Base-by-base conservation (phyloP, 2,113 vertebrate species). In the Atlantisia rogersi region DNA sequence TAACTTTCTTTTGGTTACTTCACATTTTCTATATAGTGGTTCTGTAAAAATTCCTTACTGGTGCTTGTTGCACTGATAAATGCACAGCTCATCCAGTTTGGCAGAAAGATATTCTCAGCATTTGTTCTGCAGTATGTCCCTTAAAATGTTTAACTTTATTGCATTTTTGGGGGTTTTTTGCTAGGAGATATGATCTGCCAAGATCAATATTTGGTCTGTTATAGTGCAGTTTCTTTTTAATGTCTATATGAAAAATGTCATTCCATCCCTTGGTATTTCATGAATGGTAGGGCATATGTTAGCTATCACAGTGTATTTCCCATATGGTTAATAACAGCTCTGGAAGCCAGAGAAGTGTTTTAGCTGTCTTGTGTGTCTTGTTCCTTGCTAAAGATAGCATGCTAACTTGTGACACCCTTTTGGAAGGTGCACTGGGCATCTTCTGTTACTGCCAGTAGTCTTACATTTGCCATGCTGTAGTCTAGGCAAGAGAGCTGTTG, bases 341-440 rank as follows among this genome's bases (percentile, higher is more conserved):
- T 83, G 28, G 64, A 74, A 86, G 64, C n/a, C 59, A 40, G 63
- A 26, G 44, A 22, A 65, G 74, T 29, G 31, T 53, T 67, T 32
- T 28, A 69, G 59, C n/a, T 13, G 2, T 62, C 5, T 52, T 64
- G 55, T 10, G 1, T 63, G 58, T 29, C 39, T 56, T 52, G 24
- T 42, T 76, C 44, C 17, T 52, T 59, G 52, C 46, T 85, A n/a
- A 86, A 58, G 52, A 12, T 28, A 14, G 46, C 9, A 3, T 11
- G 4, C 24, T 46, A 6, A 11, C 35, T 1, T 16, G 14, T 7
- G 42, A 14, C 29, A 3, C 52, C 25, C 58, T 88, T 50, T 26
- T 39, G 59, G 14, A 50, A 69, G 53, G 19, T 5, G 3, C 13
- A 10, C 22, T 0, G 0, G 35, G 7, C 11, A 9, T 39, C 35